Percentiles rank a stretch among this genome's conserved stretches.
phyloP scores from a whole-genome alignment of 2,113 vertebrate species.

The Gallinago jamesoni region DNA sequence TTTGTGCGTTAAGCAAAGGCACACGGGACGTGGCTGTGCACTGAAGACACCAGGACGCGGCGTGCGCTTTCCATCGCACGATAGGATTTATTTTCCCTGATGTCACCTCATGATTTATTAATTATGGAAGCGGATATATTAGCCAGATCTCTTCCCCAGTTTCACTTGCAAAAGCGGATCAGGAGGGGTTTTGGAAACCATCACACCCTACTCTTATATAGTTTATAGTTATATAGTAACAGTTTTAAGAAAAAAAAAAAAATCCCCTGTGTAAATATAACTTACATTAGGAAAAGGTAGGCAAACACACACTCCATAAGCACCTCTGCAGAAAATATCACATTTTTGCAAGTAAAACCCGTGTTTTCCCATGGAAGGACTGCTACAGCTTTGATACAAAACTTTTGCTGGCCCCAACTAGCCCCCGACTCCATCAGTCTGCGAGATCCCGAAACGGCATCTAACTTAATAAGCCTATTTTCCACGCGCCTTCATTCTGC shows the following conservation, averaged over 20 bases:
- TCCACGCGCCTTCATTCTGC: neutral
- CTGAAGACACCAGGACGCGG: neutral
- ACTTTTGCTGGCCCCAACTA: neutral
- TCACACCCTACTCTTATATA: neutral
- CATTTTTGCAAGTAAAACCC: neutral
- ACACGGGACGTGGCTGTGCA: neutral
- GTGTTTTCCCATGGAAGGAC: neutral
- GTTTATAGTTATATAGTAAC: neutral
- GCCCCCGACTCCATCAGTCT: neutral
- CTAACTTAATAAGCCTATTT: neutral
- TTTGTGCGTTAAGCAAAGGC: neutral
- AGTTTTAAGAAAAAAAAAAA: neutral
- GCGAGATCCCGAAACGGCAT: neutral
- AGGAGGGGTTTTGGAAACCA: neutral
- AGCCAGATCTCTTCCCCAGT: neutral
- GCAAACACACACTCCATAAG: rapidly evolving
- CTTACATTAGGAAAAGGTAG: neutral
- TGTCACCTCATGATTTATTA: neutral
- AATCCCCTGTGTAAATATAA: too few relatives aligned
- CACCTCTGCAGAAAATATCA: neutral
- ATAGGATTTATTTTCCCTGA: neutral
- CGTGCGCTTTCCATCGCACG: neutral
- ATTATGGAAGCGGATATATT: neutral
- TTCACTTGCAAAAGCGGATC: neutral
- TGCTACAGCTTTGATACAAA: neutral